A percentile compares a stretch with the other conserved stretches of the same genome.
Evolutionary conservation across 2,797 vertebrate species (phyloP).

Genomic region (Sandelia bainsii): DNA sequence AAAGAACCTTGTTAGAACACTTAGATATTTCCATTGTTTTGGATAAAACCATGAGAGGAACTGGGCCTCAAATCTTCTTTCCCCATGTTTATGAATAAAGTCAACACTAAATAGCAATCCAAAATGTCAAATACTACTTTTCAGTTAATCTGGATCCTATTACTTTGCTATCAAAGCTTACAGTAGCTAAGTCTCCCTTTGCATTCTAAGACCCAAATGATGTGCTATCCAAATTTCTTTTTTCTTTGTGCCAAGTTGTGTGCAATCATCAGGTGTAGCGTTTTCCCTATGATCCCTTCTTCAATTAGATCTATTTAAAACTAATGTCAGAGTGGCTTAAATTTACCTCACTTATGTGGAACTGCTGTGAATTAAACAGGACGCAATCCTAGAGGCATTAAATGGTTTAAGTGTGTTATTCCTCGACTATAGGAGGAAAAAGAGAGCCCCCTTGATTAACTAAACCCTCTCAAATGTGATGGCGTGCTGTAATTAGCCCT

Average conservation of each 20-base stretch:
- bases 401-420: slow-evolving; percentile 89
- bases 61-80: slow-evolving; percentile 64
- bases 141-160: slow-evolving; percentile 6
- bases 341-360: slow-evolving; percentile 84
- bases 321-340: slow-evolving; percentile 87
- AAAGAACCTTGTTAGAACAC: slow-evolving; percentile 63
- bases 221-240: slow-evolving; percentile 77
- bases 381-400: slow-evolving; percentile 86
- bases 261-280: slow-evolving; percentile 86
- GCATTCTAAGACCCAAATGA: slow-evolving; percentile 76
- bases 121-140: slow-evolving; percentile 75
- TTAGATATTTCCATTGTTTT: slow-evolving; percentile 74
- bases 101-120: slow-evolving; percentile 72
- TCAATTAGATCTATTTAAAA: slow-evolving; percentile 88
- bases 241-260: slow-evolving; percentile 72
- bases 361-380: slow-evolving; percentile 81
- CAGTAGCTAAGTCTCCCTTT: slow-evolving; percentile 79
- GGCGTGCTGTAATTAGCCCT: slow-evolving; percentile 87
- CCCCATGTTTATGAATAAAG: slow-evolving; percentile 71
- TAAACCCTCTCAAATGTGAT: slow-evolving; percentile 89
- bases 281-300: slow-evolving; percentile 80
- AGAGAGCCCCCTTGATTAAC: slow-evolving; percentile 86
- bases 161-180: slow-evolving; percentile 78
- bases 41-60: slow-evolving; percentile 60
- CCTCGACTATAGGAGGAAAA: slow-evolving; percentile 83